Conservation (phyloP, 2,888 invertebrate genomes). For the Diarsia rubi region DNA sequence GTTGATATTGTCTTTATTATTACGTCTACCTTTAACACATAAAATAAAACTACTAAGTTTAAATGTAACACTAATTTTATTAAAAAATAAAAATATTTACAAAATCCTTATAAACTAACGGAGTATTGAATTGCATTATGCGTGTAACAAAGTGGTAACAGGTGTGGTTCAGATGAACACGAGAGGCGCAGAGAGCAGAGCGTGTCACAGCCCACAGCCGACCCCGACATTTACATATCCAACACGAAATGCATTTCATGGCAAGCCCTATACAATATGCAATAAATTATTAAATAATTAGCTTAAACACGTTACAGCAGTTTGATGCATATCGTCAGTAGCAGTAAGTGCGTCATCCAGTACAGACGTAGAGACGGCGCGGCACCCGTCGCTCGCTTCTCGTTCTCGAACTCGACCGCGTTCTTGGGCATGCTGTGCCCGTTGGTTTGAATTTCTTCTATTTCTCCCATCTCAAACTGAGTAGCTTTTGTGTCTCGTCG, state of each 20-base stretch:
- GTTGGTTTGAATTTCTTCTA: conserved; percentile 74
- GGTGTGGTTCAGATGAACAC: conserved; percentile 69
- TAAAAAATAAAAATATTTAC: conserved; percentile 85
- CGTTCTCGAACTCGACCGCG: conserved; percentile 78
- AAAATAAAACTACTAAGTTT: conserved; percentile 66
- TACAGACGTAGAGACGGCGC: conserved; percentile 62
- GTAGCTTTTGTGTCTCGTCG: conserved; percentile 81
- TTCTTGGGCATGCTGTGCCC: conserved; percentile 75
- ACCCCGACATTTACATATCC: conserved; percentile 64
- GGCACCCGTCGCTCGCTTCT: conserved; percentile 44
- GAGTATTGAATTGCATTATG: conserved; percentile 88
- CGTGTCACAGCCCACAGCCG: conserved; percentile 74
- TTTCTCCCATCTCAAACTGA: conserved; percentile 79
- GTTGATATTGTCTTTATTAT: background rate
- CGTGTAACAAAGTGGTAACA: conserved; percentile 83
- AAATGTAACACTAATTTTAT: conserved; percentile 77
- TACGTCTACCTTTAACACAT: background rate
- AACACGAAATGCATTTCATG: conserved; percentile 87
- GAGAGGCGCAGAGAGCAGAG: conserved; percentile 50
- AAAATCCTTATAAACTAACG: conserved; percentile 83
- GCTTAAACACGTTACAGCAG: conserved; percentile 76
- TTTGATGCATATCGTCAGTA: conserved; percentile 74
- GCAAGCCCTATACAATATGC: conserved; percentile 84
- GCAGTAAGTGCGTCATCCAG: conserved; percentile 73
- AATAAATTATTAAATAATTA: conserved; percentile 84